phyloP scores from a whole-genome alignment of 1,140 invertebrate genomes.

The Euura lappo region DNA sequence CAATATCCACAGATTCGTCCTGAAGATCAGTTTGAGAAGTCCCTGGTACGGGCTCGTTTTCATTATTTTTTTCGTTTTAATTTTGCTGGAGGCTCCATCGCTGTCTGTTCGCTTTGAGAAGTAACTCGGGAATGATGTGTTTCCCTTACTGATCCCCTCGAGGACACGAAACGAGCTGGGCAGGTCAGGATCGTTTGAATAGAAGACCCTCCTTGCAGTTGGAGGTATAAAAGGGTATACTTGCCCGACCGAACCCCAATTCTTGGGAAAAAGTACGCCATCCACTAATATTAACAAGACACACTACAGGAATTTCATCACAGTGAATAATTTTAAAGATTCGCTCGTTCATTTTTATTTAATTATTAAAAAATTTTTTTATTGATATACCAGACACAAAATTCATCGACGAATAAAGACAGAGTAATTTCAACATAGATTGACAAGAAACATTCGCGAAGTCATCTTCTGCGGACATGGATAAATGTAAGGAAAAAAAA shows the following conservation, averaged over 20 bases:
- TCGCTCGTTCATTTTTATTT: neutral
- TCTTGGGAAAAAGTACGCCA: neutral
- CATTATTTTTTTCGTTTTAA: no score
- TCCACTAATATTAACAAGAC: neutral
- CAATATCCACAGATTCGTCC: slow-evolving; percentile 2
- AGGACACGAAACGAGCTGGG: neutral
- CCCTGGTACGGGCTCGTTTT: neutral
- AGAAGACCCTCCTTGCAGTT: neutral
- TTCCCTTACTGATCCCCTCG: neutral
- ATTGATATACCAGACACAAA: neutral
- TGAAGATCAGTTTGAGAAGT: neutral
- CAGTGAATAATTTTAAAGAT: neutral
- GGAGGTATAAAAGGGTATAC: neutral
- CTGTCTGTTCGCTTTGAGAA: no score
- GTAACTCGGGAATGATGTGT: neutral
- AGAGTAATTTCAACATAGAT: neutral
- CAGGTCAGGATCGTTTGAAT: neutral
- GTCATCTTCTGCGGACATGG: no score
- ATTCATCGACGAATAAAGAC: neutral
- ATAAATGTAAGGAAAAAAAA: no score
- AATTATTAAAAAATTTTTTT: no score
- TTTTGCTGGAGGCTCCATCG: no score
- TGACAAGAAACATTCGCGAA: neutral
- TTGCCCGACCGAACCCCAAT: neutral
- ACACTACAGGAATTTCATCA: neutral